Evolutionary conservation across 2,888 invertebrate species (phyloP).

Genomic region (Odontomyia ornata): DNA sequence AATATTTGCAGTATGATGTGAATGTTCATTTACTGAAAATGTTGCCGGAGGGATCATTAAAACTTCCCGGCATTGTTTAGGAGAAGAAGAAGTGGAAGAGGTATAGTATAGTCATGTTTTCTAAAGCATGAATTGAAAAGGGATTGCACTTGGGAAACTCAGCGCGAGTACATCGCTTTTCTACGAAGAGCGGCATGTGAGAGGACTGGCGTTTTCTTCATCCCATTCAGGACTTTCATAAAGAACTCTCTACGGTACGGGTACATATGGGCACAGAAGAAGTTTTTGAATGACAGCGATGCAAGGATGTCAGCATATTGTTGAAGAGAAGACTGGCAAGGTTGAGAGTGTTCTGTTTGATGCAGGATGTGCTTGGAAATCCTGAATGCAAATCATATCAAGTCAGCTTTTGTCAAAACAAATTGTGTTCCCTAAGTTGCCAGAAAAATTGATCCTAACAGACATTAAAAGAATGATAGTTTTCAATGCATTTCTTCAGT

Average conservation of each 20-base stretch:
- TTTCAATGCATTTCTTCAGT: too few relatives aligned
- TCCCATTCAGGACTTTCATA: conserved; percentile 4
- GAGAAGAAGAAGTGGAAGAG: conserved; percentile 1
- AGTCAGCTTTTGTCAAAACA: too few relatives aligned
- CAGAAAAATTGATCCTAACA: too few relatives aligned
- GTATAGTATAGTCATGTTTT: conserved; percentile 11
- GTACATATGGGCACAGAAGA: conserved; percentile 25
- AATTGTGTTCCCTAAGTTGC: too few relatives aligned
- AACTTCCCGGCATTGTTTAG: conserved; percentile 50
- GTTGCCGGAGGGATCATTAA: conserved; percentile 50
- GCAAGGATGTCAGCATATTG: neutral
- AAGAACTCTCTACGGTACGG: neutral
- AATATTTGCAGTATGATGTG: conserved; percentile 50
- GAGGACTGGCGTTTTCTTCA: conserved; percentile 6
- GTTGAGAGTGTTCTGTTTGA: neutral
- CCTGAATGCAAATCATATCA: too few relatives aligned
- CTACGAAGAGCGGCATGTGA: neutral
- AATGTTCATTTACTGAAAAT: conserved; percentile 51
- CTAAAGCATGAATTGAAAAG: conserved; percentile 31
- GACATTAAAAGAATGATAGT: too few relatives aligned
- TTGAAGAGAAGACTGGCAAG: conserved; percentile 16
- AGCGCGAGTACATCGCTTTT: neutral
- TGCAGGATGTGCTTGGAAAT: neutral
- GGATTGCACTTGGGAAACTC: neutral
- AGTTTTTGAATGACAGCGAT: conserved; percentile 40